These are phyloP conservation scores for Typhlichthys eigenmanni DNA, from an alignment of 2,797 vertebrate species.

Conservation along the genomic window DNA sequence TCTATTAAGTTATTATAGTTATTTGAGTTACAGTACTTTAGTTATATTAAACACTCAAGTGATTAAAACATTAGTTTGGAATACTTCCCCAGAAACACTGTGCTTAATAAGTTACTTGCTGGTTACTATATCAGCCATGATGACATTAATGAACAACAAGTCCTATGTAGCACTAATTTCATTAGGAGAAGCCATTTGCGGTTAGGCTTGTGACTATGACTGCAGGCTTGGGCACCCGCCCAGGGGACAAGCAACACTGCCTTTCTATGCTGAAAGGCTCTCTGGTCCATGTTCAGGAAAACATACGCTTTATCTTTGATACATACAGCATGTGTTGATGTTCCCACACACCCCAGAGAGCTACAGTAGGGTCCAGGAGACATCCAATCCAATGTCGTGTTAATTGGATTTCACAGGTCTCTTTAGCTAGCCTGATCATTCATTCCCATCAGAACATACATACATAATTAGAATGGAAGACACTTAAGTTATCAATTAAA, in stretches of 20 bases:
- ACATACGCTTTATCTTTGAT: slow-evolving; percentile 42
- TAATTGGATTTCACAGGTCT: slow-evolving; percentile 26
- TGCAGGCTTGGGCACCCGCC: slow-evolving; percentile 5
- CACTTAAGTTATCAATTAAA: neutral
- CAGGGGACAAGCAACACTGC: slow-evolving; percentile 6
- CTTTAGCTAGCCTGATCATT: slow-evolving; percentile 25
- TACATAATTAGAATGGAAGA: slow-evolving; percentile 3
- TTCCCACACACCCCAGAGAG: slow-evolving; percentile 43
- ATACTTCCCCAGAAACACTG: neutral
- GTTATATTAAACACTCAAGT: slow-evolving; percentile 15
- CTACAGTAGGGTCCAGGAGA: slow-evolving; percentile 21
- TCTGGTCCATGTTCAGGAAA: slow-evolving; percentile 38
- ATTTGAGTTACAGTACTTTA: slow-evolving; percentile 26
- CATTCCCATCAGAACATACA: slow-evolving; percentile 11
- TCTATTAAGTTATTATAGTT: slow-evolving; percentile 33
- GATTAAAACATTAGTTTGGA: neutral
- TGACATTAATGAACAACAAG: slow-evolving; percentile 10
- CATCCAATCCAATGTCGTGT: slow-evolving; percentile 44
- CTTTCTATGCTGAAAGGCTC: neutral
- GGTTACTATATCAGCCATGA: neutral
- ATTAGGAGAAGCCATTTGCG: slow-evolving; percentile 29
- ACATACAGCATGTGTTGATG: slow-evolving; percentile 39
- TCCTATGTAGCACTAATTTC: slow-evolving; percentile 14
- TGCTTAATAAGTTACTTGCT: neutral
- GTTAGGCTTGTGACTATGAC: slow-evolving; percentile 5